Evolutionary conservation across 2,113 vertebrate species (phyloP).

Genomic region (Narcine bancroftii): DNA sequence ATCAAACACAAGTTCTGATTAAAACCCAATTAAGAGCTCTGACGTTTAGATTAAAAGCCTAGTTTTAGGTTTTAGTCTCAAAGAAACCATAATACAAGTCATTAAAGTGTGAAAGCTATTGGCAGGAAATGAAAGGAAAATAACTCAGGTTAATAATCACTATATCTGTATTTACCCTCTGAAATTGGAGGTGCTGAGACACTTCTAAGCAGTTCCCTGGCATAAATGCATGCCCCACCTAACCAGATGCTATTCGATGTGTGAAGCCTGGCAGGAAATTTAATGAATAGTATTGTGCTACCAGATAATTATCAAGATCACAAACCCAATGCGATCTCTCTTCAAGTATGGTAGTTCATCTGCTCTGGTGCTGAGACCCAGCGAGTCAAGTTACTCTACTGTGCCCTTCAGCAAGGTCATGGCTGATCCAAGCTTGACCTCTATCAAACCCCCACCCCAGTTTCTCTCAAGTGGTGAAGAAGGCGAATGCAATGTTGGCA

Average conservation of each 20-base stretch:
- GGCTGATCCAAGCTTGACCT: no score
- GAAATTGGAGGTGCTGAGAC: not conserved
- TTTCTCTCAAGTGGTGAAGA: no score
- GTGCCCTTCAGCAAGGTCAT: no score
- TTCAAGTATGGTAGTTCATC: not conserved
- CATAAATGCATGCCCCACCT: not conserved
- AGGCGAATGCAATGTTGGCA: no score
- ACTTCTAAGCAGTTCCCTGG: not conserved
- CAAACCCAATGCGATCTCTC: not conserved
- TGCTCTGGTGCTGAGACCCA: not conserved
- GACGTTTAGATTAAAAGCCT: not conserved
- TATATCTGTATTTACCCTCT: not conserved
- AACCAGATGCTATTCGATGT: not conserved
- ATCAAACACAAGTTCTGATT: not conserved
- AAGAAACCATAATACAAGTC: not conserved
- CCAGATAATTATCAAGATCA: not conserved
- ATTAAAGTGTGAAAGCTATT: not conserved
- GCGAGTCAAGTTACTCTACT: no score
- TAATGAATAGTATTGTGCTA: not conserved
- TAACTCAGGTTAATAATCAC: no score
- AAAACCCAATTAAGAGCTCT: no score
- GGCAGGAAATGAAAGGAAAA: no score
- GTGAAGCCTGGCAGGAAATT: not conserved
- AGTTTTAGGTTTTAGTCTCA: not conserved
- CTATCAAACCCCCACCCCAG: no score